Base-by-base conservation (phyloP, 2,888 invertebrate genomes). In the Colostygia pectinataria region DNA sequence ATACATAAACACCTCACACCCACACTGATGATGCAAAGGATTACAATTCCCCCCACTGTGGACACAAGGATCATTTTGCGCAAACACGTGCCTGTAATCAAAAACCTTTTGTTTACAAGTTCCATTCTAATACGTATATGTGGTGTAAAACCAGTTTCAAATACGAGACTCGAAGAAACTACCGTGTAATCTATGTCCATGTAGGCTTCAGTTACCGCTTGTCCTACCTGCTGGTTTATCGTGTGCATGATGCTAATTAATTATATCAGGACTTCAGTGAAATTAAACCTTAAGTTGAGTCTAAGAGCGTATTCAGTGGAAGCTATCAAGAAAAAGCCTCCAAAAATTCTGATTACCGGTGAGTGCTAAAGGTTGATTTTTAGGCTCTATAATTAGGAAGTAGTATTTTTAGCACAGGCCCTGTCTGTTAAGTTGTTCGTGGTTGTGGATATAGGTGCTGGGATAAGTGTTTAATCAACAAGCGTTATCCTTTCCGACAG, bases 311-410 rank as follows among this genome's bases (percentile, higher is more conserved):
- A 81, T 64, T 73, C 80, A 49, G 73, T 68, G 24, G 70, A 66
- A 42, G 68, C 59, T 29, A 53, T 63, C 28, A 65, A 61, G 32
- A 71, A 71, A 55, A 82, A 71, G 39, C 74, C 86, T 4, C 92
- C 92, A 15, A 90, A 91, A 72, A 91, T 92, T 65, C 78, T 92
- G 33, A 92, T 92, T 29, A 92, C 92, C 31, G 92, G 92, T 91
- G 70, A 89, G 83, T 81, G 3, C 6, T 18, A 2, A 6, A 20
- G 6, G 18, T 18, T n/a, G n/a, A n/a, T n/a, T n/a, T 18, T 20
- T 20, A 20, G 20, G 5, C 20, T 4, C 6, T 20, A 5, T 20
- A 5, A 6, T 10, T 28, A 31, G n/a, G 13, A n/a, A n/a, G n/a
- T n/a, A n/a, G n/a, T n/a, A n/a, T n/a, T n/a, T n/a, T n/a, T n/a